Conservation (phyloP, 2,797 vertebrate genomes). For the Myiothlypis coronata region DNA sequence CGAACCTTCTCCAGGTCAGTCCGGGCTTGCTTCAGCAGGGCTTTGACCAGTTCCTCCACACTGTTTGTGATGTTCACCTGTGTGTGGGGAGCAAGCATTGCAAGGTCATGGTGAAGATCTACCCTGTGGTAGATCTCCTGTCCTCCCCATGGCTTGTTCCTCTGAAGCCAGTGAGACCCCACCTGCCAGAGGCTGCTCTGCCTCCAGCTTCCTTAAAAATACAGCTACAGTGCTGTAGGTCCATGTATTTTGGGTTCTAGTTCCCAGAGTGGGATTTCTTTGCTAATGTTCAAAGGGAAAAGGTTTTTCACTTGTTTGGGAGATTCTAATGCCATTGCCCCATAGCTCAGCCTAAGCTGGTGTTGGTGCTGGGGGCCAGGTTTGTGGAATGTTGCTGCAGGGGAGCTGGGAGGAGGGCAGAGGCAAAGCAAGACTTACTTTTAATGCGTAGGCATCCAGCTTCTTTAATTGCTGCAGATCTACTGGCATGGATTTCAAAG, state of each 20-base stretch:
- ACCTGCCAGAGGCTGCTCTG: neutral
- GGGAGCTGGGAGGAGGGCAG: neutral
- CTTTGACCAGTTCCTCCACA: constrained; percentile 70
- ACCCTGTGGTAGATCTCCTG: neutral
- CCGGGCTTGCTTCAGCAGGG: constrained; percentile 69
- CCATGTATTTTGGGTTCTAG: neutral
- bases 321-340: neutral
- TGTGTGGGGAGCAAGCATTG: neutral
- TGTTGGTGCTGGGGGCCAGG: neutral
- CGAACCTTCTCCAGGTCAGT: constrained; percentile 77
- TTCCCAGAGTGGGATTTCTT: neutral
- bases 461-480: constrained; percentile 76
- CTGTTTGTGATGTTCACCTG: constrained; percentile 69
- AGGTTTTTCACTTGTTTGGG: neutral
- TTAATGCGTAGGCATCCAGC: constrained; percentile 75
- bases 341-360: neutral
- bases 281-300: neutral
- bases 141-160: neutral
- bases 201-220: neutral
- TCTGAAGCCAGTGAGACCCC: neutral
- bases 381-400: accelerated
- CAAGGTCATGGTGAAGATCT: neutral
- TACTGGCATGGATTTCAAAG: constrained; percentile 78
- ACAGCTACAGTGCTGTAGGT: neutral
- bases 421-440: constrained; percentile 68